Conservation (phyloP, 2,113 vertebrate species). For the Otis tarda region DNA sequence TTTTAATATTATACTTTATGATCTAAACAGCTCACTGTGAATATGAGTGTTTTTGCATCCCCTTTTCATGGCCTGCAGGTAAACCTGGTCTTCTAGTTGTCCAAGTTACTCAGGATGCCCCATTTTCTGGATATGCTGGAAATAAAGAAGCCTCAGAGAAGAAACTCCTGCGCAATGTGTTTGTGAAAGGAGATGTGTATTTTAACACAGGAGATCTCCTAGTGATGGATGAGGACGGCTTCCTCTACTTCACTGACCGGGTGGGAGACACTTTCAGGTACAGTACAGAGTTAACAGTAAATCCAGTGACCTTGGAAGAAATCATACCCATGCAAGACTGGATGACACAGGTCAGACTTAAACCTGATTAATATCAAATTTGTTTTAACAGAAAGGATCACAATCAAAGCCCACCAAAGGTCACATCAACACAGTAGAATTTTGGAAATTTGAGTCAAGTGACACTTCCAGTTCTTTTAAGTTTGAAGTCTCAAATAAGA, state of each 20-base stretch:
- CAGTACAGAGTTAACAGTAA: background rate
- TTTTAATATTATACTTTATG: background rate
- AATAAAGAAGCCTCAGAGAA: slow-evolving; percentile 24
- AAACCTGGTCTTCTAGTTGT: slow-evolving; percentile 8
- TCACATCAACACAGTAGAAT: background rate
- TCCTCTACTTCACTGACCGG: slow-evolving; percentile 79
- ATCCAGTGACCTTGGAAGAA: background rate
- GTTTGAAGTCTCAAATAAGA: background rate
- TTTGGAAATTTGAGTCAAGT: background rate
- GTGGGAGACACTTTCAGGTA: slow-evolving; percentile 84
- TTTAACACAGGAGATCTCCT: slow-evolving; percentile 82
- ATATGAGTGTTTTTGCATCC: background rate
- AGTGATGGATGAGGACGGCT: slow-evolving; percentile 71
- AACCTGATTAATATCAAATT: background rate
- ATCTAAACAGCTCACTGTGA: background rate
- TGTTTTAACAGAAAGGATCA: background rate
- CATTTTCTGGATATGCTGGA: slow-evolving; percentile 28
- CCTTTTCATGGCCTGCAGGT: background rate
- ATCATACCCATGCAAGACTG: background rate
- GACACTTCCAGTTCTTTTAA: background rate
- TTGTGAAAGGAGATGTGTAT: slow-evolving; percentile 20
- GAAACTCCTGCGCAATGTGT: background rate
- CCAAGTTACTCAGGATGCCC: background rate
- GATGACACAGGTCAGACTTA: background rate
- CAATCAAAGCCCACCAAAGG: background rate